Percentiles rank a stretch among this genome's conserved stretches.
Conservation (phyloP, 2,888 invertebrate species). For the Perithous albicinctus region DNA sequence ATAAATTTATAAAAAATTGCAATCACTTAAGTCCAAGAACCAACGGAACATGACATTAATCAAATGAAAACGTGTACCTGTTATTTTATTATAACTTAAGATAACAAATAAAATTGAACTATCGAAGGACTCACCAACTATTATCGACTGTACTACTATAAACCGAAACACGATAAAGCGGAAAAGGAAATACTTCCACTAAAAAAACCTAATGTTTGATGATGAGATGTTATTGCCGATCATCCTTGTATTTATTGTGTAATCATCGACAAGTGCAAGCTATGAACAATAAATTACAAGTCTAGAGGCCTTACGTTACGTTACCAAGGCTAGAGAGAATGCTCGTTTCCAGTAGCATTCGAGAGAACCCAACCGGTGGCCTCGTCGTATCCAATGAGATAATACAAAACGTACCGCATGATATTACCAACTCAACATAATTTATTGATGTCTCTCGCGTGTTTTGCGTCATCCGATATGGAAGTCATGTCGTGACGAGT, state of each 20-base stretch:
- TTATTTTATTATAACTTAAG: not conserved
- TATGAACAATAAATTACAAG: slow-evolving; percentile 30
- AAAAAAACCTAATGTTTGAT: not conserved
- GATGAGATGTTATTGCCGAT: slow-evolving; percentile 5
- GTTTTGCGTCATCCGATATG: not conserved
- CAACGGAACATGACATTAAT: not conserved
- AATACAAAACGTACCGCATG: slow-evolving; percentile 22
- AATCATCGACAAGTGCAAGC: not conserved
- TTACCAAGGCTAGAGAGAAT: slow-evolving; percentile 12
- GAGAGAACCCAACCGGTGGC: slow-evolving; percentile 23
- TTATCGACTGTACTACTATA: not conserved
- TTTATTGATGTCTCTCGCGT: slow-evolving; percentile 36
- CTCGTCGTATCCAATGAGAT: slow-evolving; percentile 37
- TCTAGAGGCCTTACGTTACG: not conserved
- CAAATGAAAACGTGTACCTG: not conserved
- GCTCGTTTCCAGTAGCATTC: not conserved
- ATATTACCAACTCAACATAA: slow-evolving; percentile 33
- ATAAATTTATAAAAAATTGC: not conserved
- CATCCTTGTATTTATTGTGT: slow-evolving; percentile 36
- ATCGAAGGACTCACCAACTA: not conserved
- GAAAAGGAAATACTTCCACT: slow-evolving; percentile 5
- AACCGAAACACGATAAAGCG: not conserved
- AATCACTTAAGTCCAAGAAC: not conserved
- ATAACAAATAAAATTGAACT: not conserved
- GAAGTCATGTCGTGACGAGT: not conserved